Base-by-base conservation (phyloP, 2,888 invertebrate genomes). In the Phyto melanocephala region DNA sequence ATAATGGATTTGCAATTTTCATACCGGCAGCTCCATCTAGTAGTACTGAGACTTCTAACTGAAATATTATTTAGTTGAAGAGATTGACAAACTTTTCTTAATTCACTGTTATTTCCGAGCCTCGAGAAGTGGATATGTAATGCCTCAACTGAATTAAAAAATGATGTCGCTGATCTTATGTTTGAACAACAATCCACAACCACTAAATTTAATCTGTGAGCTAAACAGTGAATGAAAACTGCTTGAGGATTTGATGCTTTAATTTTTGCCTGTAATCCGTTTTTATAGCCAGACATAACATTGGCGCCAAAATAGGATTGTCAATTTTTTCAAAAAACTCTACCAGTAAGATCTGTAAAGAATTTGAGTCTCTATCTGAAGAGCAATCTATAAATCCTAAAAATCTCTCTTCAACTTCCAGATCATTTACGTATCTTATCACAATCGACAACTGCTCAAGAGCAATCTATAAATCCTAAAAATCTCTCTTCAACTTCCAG, bases 331-430 rank as follows among this genome's bases (percentile, higher is more conserved):
- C 22, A 10, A 4, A 70, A 22, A 54, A 54, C n/a, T 33, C 37
- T 40, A 54, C 10, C 62, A 71, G 35, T 20, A 71, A 56, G 8
- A 28, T n/a, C 24, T 33, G 20, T 22, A 70, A 70, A 33, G 42
- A 15, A 42, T 28, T 11, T 3, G 58, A 60, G 13, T 71, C 58
- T 37, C 56, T 54, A 17, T 15, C 10, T 11, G 22, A 15, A 24
- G 13, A 60, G 33, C 71, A 37, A 35, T 63, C 40, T 40, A 37
- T 37, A n/a, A 62, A 62, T 8, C 17, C 71, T 17, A 71, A 15
- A 35, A 71, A 71, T 20, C 60, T n/a, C 15, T 63, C 60, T 60
- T 40, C 50, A 42, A 60, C 74, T 60, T 62, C 37, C 20, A 74
- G 20, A 15, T 63, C 50, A 13, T 17, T 47, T 17, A 40, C 60